Base-by-base conservation (phyloP, 2,797 vertebrate genomes). In the Leuciscus waleckii region DNA sequence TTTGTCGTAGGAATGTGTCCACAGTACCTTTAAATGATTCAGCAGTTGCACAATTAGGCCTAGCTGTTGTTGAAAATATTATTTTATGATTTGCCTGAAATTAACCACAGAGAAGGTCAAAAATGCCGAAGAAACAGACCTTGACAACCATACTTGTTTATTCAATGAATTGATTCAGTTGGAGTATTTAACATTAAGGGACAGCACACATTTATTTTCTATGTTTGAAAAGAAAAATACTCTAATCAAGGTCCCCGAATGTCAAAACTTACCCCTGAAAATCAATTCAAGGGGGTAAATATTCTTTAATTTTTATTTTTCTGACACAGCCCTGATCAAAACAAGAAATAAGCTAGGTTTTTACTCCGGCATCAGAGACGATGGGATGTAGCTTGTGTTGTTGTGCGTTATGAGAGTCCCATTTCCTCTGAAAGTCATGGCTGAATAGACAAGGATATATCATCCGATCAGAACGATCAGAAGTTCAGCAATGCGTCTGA, bases 351-450 rank as follows among this genome's bases (percentile, higher is more conserved):
- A 73, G 23, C 32, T 85, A 26, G 1, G 16, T 17, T 58, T 77
- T 93, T 93, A 95, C 95, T 94, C 95, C 0, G 94, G 94, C 92
- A 94, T 92, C 85, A 95, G 89, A 49, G 91, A 88, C 7, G 93
- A 91, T 78, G 90, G 89, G 81, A 92, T 74, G 54, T 93, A 93
- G 75, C 87, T 58, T 19, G 90, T 90, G n/a, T 85, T 93, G 89
- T 89, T 90, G 41, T 89, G 91, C 1, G 88, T 94, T 83, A 91
- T 82, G 0, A 92, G 84, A 7, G 89, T 91, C 84, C 93, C 91
- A 0, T 91, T 87, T 26, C 91, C 87, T 82, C 92, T 87, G 14
- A 87, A 91, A 75, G 91, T 91, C 94, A 95, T 94, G 63, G 68
- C 80, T 85, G 76, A 39, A 51, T 65, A 65, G n/a, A 58, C 79